Conservation (phyloP, 1,140 invertebrate genomes). For the Pissodes strobi region DNA sequence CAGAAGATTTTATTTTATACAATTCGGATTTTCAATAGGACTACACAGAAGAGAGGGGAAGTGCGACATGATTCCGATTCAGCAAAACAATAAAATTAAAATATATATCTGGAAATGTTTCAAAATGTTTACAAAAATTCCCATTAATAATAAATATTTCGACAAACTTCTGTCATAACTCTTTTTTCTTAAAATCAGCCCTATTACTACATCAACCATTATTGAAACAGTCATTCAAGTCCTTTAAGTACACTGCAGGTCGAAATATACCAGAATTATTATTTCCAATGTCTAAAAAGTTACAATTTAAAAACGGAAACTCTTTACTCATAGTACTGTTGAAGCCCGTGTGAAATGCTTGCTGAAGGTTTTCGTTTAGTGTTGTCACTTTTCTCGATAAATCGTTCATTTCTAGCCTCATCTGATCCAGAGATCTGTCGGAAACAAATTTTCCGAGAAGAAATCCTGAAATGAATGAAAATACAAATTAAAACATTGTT, state of each 20-base stretch:
- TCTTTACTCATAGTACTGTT: conserved; percentile 8
- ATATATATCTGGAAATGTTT: no score
- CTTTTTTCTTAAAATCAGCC: no score
- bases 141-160: no score
- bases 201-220: conserved; percentile 35
- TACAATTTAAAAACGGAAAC: conserved; percentile 18
- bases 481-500: no score
- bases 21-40: no score
- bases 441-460: conserved; percentile 56
- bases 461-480: conserved; percentile 46
- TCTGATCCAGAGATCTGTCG: conserved; percentile 48
- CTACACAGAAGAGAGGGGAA: no score
- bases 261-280: conserved; percentile 4
- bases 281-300: conserved; percentile 11
- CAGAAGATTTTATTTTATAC: no score
- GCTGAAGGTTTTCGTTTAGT: conserved; percentile 25
- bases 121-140: no score
- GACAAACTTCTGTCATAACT: no score
- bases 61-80: no score
- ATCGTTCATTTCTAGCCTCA: conserved; percentile 20
- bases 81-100: no score
- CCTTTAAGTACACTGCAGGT: conserved; percentile 2
- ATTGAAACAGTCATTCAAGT: conserved; percentile 35
- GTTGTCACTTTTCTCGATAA: conserved; percentile 21
- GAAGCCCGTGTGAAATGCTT: conserved; percentile 15